Evolutionary conservation across 2,113 vertebrate genomes (phyloP).

Genomic region (Thalassarche chlororhynchos): DNA sequence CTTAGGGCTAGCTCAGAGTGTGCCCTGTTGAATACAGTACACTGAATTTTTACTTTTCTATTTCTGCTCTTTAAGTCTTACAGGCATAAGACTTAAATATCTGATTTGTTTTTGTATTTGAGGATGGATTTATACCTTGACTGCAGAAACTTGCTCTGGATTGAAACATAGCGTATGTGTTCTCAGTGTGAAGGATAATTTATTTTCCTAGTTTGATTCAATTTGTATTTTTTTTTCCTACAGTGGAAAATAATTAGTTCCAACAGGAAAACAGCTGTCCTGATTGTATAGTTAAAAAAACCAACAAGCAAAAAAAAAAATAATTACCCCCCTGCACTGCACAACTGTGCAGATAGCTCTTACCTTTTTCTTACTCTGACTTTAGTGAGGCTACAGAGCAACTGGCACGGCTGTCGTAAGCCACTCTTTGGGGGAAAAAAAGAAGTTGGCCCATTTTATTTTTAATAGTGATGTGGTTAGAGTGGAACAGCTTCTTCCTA

Average conservation of each 20-base stretch:
- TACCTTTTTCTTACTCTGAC: background rate
- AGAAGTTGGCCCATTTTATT: background rate
- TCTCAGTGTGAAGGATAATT: background rate
- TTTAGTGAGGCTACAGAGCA: background rate
- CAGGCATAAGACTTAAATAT: background rate
- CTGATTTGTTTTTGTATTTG: background rate
- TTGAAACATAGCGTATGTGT: background rate
- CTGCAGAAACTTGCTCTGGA: background rate
- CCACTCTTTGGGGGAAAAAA: background rate
- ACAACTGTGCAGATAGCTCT: background rate
- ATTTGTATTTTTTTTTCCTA: background rate
- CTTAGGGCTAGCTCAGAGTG: background rate
- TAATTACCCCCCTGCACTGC: background rate
- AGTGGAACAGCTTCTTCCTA: background rate
- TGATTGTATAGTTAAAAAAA: background rate
- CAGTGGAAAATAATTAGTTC: background rate
- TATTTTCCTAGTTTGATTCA: conserved; percentile 8
- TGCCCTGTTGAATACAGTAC: background rate
- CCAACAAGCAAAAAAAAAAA: background rate
- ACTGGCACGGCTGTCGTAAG: background rate
- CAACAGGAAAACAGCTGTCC: background rate
- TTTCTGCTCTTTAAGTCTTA: background rate
- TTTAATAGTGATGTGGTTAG: background rate
- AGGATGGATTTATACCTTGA: background rate
- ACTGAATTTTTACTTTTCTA: background rate